Base-by-base conservation (phyloP, 2,797 vertebrate genomes). In the Hypotaenidia okinawae region DNA sequence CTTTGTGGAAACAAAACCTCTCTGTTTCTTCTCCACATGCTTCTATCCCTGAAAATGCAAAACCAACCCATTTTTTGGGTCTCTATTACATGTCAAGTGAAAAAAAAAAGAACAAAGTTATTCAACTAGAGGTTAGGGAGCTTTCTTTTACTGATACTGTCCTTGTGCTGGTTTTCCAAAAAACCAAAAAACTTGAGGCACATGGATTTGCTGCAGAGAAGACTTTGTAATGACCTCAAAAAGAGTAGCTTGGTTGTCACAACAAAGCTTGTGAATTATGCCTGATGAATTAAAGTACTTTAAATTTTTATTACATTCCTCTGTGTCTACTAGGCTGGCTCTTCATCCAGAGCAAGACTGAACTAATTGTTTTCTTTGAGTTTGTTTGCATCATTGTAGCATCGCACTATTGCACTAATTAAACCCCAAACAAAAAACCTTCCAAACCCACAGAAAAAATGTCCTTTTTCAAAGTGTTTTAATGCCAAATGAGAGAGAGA, bases 181-280 rank as follows among this genome's bases (percentile, higher is more conserved):
- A 28, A 74, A 77, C 11, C 5, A 30, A 6, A 25, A 1, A 45
- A 3, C 2, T 62, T 41, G 13, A 79, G 14, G 2, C 2, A 0
- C 16, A 9, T 30, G 6, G 13, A 30, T 84, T 72, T 84, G 3
- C 14, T 62, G 15, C 7, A 5, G 32, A 49, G 28, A 59, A 12
- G 11, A 8, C 17, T 10, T 47, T 57, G 5, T 58, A 59, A 54
- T 63, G 27, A 39, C 4, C 32, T 82, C 33, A 39, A 27, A 58
- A 41, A 35, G 58, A 47, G 23, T 47, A 49, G 8, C 18, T 54
- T 37, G 37, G 21, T 32, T 11, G 5, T 57, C 1, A 35, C 63
- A 79, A 54, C 15, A 25, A 10, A 62, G 37, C 32, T 58, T 62
- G 23, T 51, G 5, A 52, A 23, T 35, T 66, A 5, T 57, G 11